Evolutionary conservation across 2,888 invertebrate species (phyloP).

Genomic region (Noctua janthina): DNA sequence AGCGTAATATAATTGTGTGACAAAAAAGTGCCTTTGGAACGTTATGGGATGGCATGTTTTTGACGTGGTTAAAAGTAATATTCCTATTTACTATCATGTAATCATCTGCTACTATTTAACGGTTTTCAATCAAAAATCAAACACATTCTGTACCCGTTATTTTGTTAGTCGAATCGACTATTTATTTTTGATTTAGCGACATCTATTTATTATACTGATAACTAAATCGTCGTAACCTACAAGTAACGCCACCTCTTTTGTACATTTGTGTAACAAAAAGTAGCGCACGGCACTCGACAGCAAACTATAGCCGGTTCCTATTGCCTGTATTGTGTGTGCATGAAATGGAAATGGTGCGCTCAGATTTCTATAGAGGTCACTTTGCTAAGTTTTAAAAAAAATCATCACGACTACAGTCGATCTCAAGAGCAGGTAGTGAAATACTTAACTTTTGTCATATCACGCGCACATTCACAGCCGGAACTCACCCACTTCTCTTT

Average conservation of each 20-base stretch:
- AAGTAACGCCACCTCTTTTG: constrained; percentile 37
- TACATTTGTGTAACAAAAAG: neutral
- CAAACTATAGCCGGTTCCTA: too few relatives aligned
- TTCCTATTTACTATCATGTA: neutral
- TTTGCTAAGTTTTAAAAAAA: neutral
- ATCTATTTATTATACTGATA: neutral
- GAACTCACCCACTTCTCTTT: neutral
- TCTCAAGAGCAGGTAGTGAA: neutral
- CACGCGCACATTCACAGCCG: neutral
- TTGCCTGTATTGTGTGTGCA: neutral
- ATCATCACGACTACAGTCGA: neutral
- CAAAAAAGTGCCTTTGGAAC: too few relatives aligned
- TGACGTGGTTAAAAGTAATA: neutral
- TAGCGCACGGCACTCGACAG: neutral
- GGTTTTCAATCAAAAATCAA: neutral
- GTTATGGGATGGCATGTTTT: neutral
- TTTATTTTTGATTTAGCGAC: neutral
- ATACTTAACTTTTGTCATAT: neutral
- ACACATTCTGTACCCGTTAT: neutral
- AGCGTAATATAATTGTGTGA: too few relatives aligned
- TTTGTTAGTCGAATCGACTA: neutral
- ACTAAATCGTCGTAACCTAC: neutral
- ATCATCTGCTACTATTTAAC: neutral
- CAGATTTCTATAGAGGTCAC: constrained; percentile 7
- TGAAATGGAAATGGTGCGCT: neutral